A percentile compares a stretch with the other conserved stretches of the same genome.
phyloP scores from a whole-genome alignment of 1,140 invertebrate genomes.

The Halictus rubicundus region DNA sequence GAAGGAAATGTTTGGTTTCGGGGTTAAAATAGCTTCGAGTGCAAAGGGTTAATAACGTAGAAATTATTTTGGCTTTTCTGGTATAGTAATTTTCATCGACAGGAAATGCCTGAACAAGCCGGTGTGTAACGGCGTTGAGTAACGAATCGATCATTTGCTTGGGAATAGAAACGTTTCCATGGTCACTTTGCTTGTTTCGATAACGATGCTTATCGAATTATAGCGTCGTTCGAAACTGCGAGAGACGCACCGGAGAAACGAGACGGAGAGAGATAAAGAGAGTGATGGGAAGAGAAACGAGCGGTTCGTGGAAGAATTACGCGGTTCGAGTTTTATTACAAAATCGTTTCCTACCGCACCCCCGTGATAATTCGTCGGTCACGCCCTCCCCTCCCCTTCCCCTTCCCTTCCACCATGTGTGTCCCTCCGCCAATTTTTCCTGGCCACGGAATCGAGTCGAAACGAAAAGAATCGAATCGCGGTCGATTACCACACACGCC shows the following conservation, averaged over 20 bases:
- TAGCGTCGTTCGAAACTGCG: too few relatives aligned
- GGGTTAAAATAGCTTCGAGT: too few relatives aligned
- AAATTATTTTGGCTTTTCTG: too few relatives aligned
- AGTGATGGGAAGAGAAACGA: background rate
- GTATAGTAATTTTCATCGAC: too few relatives aligned
- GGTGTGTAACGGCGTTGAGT: too few relatives aligned
- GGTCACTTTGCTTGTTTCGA: background rate
- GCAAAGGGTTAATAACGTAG: too few relatives aligned
- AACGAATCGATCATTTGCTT: too few relatives aligned
- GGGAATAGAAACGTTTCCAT: too few relatives aligned
- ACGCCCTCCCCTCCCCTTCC: background rate
- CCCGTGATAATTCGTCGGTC: constrained; percentile 7
- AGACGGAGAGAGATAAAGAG: too few relatives aligned
- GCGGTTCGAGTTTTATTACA: background rate
- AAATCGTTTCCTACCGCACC: constrained; percentile 44
- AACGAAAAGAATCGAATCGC: background rate
- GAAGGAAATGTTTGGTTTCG: too few relatives aligned
- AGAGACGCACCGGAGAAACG: too few relatives aligned
- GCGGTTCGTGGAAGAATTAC: constrained; percentile 19
- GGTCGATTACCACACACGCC: constrained; percentile 33
- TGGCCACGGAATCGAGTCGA: constrained; percentile 16
- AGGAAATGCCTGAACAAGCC: too few relatives aligned
- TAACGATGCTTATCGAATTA: background rate
- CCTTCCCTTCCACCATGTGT: background rate
- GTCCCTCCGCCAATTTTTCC: constrained; percentile 44